Conservation (phyloP, 2,888 invertebrate genomes). For the Aphodius granarius region DNA sequence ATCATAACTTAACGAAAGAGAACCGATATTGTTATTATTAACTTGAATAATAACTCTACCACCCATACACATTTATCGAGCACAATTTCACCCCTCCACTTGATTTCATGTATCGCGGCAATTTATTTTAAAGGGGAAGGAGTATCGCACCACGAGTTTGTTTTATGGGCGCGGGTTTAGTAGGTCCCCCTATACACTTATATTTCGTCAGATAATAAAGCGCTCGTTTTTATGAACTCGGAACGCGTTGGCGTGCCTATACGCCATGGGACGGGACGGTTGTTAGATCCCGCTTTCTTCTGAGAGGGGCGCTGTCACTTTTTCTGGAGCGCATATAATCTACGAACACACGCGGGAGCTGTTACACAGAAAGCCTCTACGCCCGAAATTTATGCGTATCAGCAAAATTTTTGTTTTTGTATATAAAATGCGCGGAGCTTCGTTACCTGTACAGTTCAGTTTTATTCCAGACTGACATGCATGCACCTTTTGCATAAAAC, state of each 20-base stretch:
- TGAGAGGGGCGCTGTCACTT: neutral
- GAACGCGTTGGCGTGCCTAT: neutral
- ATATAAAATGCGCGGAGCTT: neutral
- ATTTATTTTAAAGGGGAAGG: neutral
- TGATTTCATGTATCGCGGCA: neutral
- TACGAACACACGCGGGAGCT: neutral
- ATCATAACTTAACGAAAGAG: too few species aligned
- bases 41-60: too few species aligned
- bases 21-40: too few species aligned
- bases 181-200: neutral
- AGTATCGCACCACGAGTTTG: neutral
- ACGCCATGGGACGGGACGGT: neutral
- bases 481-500: neutral
- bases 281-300: neutral
- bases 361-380: neutral
- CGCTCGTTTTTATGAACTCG: neutral
- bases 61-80: neutral
- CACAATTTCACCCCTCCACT: neutral
- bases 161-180: neutral
- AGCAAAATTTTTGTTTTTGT: neutral
- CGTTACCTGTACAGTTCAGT: neutral
- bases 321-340: neutral
- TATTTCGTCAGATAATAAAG: neutral
- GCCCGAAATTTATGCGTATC: neutral
- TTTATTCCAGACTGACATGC: neutral